Percentiles rank a stretch among this genome's conserved stretches.
Conservation (phyloP, 2,113 vertebrate species). For the Tricholaema leucomelas region DNA sequence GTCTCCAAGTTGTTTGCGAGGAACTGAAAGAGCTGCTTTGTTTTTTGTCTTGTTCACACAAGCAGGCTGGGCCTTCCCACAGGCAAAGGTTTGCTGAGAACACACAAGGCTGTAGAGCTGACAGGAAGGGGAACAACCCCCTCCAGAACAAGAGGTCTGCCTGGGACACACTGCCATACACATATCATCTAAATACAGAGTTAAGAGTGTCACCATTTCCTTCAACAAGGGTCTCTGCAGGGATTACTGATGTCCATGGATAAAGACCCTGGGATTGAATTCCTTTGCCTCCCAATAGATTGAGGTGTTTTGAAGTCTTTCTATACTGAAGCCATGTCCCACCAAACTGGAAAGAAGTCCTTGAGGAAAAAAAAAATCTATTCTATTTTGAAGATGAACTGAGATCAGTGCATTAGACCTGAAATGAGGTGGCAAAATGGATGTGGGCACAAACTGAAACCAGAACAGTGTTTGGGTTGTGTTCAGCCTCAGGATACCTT, state of each 20-base stretch:
- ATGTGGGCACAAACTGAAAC: neutral
- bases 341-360: neutral
- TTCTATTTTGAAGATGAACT: too few species aligned
- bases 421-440: neutral
- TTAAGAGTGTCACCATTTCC: neutral
- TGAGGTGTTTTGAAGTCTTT: neutral
- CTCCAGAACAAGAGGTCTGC: neutral
- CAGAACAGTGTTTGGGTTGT: neutral
- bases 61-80: neutral
- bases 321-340: neutral
- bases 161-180: neutral
- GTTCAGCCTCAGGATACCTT: neutral
- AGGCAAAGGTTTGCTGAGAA: neutral
- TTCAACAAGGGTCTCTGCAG: neutral
- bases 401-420: neutral
- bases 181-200: fast-evolving
- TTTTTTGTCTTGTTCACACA: fast-evolving
- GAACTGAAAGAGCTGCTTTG: neutral
- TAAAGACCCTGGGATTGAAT: neutral
- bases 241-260: neutral
- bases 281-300: neutral
- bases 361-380: neutral
- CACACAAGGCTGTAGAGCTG: neutral
- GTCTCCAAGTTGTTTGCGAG: neutral
- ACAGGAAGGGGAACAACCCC: fast-evolving